phyloP scores from a whole-genome alignment of 2,888 invertebrate genomes.

The Ariolimax columbianus region DNA sequence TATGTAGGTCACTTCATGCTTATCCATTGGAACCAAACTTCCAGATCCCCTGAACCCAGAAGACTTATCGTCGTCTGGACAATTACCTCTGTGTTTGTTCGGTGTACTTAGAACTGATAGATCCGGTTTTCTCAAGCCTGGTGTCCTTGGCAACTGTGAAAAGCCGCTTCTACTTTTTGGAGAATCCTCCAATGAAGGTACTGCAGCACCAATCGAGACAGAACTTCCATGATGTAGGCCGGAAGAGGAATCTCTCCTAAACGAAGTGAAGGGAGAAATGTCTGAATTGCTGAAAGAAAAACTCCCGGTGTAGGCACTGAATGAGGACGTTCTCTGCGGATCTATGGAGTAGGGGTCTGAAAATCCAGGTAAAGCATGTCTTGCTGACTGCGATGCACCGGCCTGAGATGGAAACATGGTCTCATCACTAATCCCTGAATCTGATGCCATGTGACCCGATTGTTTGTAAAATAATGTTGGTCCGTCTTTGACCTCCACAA shows the following conservation, averaged over 20 bases:
- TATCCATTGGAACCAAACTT: background rate
- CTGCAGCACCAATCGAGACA: background rate
- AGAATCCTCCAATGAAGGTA: background rate
- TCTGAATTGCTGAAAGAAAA: conserved; percentile 6
- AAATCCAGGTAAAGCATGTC: background rate
- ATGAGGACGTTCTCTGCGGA: background rate
- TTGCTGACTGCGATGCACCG: background rate
- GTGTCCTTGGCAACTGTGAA: conserved; percentile 6
- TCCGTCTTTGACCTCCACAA: conserved; percentile 50
- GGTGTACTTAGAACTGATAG: conserved; percentile 26
- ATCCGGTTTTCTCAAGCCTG: conserved; percentile 41
- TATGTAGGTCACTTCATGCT: background rate
- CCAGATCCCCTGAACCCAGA: background rate
- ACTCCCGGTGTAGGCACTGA: conserved; percentile 8
- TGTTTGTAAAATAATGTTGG: conserved; percentile 46
- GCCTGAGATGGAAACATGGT: background rate
- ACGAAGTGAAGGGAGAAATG: background rate
- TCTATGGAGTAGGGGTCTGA: background rate
- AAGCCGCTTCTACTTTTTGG: background rate
- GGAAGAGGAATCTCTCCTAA: background rate
- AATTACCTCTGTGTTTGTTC: background rate
- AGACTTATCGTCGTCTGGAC: background rate
- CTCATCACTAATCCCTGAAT: background rate
- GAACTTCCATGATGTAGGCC: background rate
- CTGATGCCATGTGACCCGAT: conserved; percentile 34